Evolutionary conservation across 1,140 invertebrate genomes (phyloP), one percentile per base, ranked within the genome.

Genomic region (Saccostrea cuccullata): DNA sequence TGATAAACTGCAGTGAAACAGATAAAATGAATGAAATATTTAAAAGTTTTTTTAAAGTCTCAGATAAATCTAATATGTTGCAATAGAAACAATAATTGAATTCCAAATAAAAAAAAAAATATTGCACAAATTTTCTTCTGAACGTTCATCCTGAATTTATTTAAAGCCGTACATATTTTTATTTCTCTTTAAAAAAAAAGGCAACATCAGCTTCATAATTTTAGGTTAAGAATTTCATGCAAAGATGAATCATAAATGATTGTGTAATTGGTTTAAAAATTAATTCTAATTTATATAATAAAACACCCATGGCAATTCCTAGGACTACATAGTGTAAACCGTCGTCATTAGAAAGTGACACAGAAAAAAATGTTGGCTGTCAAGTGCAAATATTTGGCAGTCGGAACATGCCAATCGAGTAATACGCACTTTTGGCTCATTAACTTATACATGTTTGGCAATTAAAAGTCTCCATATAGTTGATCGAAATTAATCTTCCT

Each of bases 401-500:
- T 0, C 70, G 11, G 70, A 15, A 77, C 70, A 77, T 30, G 70
- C 30, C 26, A 77, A 30, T 30, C 70, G 13, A 36, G 13, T 77
- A 77, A 77, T 30, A 26, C 70, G 23, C 26, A 77, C 26, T 77
- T 36, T 36, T 36, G 70, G 70, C 30, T 77, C 70, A 77, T 77
- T 77, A 77, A 13, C 26, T 47, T 47, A 26, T 77, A 36, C 23
- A 77, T 36, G 30, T 36, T 77, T 36, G 70, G 30, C 26, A 77
- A 77, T 77, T 77, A 77, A 77, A 77, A 77, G 13, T 77, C 70
- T 13, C 30, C 26, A 15, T 77, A 2, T 64, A 77, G 26, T 77
- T 36, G 70, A 77, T 77, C 70, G 70, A 77, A 77, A 77, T 77
- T 77, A 77, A 77, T 77, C 70, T 77, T 77, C 70, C 26, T 77